phyloP scores from a whole-genome alignment of 37 sponge, comb jelly and placozoan species.

The Halisarca cf. caerulea region DNA sequence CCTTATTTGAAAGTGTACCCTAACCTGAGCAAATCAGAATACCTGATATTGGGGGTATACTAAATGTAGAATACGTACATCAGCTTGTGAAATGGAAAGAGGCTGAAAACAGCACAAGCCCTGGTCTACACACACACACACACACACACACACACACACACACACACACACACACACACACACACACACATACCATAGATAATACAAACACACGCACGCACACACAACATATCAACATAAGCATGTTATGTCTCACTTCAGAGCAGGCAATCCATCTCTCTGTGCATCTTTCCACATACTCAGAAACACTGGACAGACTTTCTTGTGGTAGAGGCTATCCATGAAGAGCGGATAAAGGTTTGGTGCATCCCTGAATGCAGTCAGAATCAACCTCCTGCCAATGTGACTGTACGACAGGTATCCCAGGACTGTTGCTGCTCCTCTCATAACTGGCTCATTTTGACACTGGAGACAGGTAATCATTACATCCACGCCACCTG shows the following conservation, averaged over 20 bases:
- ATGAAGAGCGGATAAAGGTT: constrained; percentile 54
- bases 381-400: constrained; percentile 55
- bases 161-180: background rate
- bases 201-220: background rate
- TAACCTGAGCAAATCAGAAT: too few relatives aligned
- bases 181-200: too few relatives aligned
- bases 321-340: constrained; percentile 14
- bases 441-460: constrained; percentile 51
- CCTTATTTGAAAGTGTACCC: too few relatives aligned
- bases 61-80: too few relatives aligned
- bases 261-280: constrained; percentile 47
- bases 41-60: too few relatives aligned
- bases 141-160: too few relatives aligned
- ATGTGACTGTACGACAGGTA: constrained; percentile 69
- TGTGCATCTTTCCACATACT: constrained; percentile 37
- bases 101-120: too few relatives aligned
- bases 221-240: background rate
- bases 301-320: constrained; percentile 57
- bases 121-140: too few relatives aligned
- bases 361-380: constrained; percentile 67
- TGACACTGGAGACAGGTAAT: constrained; percentile 41
- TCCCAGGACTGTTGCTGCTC: constrained; percentile 71
- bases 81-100: too few relatives aligned
- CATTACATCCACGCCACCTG: constrained; percentile 69
- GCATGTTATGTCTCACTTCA: constrained; percentile 43